phyloP scores from a whole-genome alignment of 1,140 invertebrate genomes.

The Drosophila santomea region DNA sequence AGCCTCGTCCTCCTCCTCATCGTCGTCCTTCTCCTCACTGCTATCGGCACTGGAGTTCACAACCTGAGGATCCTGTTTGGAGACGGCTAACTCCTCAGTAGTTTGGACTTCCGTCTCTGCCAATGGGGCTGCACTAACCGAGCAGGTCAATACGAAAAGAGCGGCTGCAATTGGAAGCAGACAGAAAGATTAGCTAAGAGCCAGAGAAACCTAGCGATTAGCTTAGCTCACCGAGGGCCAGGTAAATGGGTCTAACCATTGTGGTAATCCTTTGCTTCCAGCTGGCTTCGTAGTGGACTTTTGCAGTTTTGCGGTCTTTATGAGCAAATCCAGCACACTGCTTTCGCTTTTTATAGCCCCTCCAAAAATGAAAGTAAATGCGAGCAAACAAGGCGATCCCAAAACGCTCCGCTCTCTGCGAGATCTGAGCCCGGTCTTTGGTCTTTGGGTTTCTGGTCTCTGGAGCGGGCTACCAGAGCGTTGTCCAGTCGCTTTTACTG shows the following conservation, averaged over 20 bases:
- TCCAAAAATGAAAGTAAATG: slow-evolving; percentile 65
- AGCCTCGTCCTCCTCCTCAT: slow-evolving; percentile 32
- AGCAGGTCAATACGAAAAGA: slow-evolving; percentile 50
- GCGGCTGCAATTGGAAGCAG: slow-evolving; percentile 30
- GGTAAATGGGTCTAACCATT: slow-evolving; percentile 66
- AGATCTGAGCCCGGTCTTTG: slow-evolving; percentile 19
- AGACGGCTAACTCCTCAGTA: slow-evolving; percentile 27
- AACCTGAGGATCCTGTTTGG: slow-evolving; percentile 14
- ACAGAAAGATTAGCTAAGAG: background rate
- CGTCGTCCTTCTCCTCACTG: slow-evolving; percentile 48
- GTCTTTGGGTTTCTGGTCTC: background rate
- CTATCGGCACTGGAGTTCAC: slow-evolving; percentile 50
- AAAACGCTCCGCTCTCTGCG: slow-evolving; percentile 21
- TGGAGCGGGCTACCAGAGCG: slow-evolving; percentile 17
- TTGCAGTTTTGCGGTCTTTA: slow-evolving; percentile 80
- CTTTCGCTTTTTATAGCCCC: slow-evolving; percentile 80
- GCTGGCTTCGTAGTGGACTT: slow-evolving; percentile 56
- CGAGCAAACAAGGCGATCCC: slow-evolving; percentile 61
- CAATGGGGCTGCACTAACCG: slow-evolving; percentile 37
- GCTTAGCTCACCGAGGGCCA: slow-evolving; percentile 56
- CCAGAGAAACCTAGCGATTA: background rate
- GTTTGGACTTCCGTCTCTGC: slow-evolving; percentile 18
- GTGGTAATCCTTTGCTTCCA: slow-evolving; percentile 45
- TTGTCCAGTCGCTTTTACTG: slow-evolving; percentile 57
- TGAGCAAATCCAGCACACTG: slow-evolving; percentile 76